Percentiles rank a stretch among this genome's conserved stretches.
These are phyloP conservation scores for Timema cristinae DNA, from an alignment of 2,888 invertebrate genomes.

Conservation along the genomic window DNA sequence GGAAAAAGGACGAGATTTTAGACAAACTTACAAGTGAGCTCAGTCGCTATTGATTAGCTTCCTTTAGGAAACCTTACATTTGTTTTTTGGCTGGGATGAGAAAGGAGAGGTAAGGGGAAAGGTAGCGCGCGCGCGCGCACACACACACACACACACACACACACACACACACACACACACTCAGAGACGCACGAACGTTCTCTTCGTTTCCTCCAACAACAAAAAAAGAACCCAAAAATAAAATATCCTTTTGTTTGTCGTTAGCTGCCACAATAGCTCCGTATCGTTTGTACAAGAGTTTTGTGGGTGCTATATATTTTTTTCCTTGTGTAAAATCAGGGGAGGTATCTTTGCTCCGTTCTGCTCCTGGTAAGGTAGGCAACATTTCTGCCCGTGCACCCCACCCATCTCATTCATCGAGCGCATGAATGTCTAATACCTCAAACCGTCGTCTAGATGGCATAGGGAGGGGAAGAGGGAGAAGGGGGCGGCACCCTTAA, in stretches of 20 bases:
- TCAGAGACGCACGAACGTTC: background rate
- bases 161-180: constrained; percentile 23
- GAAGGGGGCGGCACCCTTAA: constrained; percentile 9
- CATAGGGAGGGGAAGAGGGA: constrained; percentile 7
- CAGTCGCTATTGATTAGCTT: background rate
- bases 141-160: constrained; percentile 3
- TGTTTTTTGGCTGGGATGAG: background rate
- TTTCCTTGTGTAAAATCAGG: background rate
- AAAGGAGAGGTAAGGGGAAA: background rate
- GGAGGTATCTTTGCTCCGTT: background rate
- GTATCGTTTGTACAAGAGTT: constrained; percentile 23
- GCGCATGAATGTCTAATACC: background rate
- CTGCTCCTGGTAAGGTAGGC: constrained; percentile 20
- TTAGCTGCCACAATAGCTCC: constrained; percentile 28
- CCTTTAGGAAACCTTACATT: constrained; percentile 3
- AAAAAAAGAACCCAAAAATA: constrained; percentile 14
- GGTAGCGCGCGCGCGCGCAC: constrained; percentile 7
- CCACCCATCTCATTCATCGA: too few relatives aligned
- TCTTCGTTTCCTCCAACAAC: constrained; percentile 19
- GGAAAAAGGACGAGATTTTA: too few relatives aligned
- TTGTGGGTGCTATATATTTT: background rate
- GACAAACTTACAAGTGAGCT: too few relatives aligned
- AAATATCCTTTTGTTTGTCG: constrained; percentile 29
- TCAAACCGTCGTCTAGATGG: constrained; percentile 4
- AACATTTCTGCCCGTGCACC: constrained; percentile 18